phyloP scores from a whole-genome alignment of 2,888 invertebrate species.

The Hofmannophila pseudospretella region DNA sequence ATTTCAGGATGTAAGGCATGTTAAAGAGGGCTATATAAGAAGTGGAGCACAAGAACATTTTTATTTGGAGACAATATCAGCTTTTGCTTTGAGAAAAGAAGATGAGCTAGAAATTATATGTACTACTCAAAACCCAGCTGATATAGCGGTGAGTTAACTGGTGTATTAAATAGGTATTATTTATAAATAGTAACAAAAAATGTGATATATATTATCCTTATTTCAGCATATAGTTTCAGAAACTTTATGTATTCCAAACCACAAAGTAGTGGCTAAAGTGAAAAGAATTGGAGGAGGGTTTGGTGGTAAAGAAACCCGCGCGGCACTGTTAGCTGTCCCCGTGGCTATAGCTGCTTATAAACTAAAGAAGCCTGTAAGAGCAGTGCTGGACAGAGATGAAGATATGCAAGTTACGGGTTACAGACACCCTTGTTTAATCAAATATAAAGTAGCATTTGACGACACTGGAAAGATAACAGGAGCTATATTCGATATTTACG shows the following conservation, averaged over 20 bases:
- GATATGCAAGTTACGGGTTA: slow-evolving; percentile 90
- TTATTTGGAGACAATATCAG: slow-evolving; percentile 88
- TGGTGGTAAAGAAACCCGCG: slow-evolving; percentile 90
- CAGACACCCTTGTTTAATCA: slow-evolving; percentile 87
- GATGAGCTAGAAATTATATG: slow-evolving; percentile 91
- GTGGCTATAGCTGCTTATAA: slow-evolving; percentile 86
- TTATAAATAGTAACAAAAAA: not conserved
- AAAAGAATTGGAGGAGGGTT: slow-evolving; percentile 93
- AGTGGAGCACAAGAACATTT: slow-evolving; percentile 94
- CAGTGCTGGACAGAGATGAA: slow-evolving; percentile 90
- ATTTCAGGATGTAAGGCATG: slow-evolving; percentile 81
- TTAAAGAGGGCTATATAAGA: slow-evolving; percentile 82
- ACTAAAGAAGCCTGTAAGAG: slow-evolving; percentile 83
- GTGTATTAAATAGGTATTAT: not conserved
- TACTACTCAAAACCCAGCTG: slow-evolving; percentile 89
- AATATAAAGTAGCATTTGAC: slow-evolving; percentile 86
- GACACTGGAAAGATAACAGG: slow-evolving; percentile 82
- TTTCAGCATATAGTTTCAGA: slow-evolving; percentile 79
- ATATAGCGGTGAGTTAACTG: slow-evolving; percentile 77
- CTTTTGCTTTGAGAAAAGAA: slow-evolving; percentile 82
- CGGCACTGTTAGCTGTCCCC: slow-evolving; percentile 78
- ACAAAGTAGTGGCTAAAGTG: slow-evolving; percentile 82
- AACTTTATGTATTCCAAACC: slow-evolving; percentile 80
- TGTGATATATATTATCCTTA: no score
- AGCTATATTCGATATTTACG: slow-evolving; percentile 80